Base-by-base conservation (phyloP, 1,140 invertebrate genomes). In the Mamestra configurata region DNA sequence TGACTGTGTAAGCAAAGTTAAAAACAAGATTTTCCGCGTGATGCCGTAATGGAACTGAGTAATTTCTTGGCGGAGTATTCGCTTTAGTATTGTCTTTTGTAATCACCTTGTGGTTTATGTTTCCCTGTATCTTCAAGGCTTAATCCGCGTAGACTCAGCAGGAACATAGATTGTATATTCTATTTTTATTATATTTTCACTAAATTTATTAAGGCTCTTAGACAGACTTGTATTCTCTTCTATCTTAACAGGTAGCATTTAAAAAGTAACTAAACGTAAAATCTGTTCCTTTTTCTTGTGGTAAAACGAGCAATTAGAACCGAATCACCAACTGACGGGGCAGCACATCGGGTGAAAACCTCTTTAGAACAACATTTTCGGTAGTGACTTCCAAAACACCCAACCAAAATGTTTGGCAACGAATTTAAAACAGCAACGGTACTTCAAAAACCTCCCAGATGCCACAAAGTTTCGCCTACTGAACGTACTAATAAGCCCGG, bases 1-100 rank as follows among this genome's bases (percentile, higher is more conserved):
- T 71, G 27, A 7, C 46, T 24, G 46, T 49, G 4, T 11, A 35
- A n/a, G 27, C 13, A 22, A 43, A 68, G 66, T 49, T 70, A 70
- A 70, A 70, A 70, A 70, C 66, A 22, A 70, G 66, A 70, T 70
- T 46, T 70, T 70, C 66, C 66, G 43, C 37, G 40, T 70, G 40
- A 70, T 70, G 40, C 40, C 20, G 66, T 70, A 49, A 70, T 27
- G 61, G 35, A 37, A 24, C 40, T 46, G 40, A 18, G 66, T 49
- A 49, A 70, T 49, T 70, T 49, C 37, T 70, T 46, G 43, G 66
- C 66, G 22, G 7, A 15, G 66, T 70, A 46, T 49, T 46, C 24
- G 22, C 66, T 68, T 68, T 68, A 24, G 64, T 35, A 24, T 27
- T 46, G 24, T 24, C 11, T 68, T 49, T 70, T 35, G 66, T 27